Conservation (phyloP, 2,797 vertebrate species). For the Platalea minor region DNA sequence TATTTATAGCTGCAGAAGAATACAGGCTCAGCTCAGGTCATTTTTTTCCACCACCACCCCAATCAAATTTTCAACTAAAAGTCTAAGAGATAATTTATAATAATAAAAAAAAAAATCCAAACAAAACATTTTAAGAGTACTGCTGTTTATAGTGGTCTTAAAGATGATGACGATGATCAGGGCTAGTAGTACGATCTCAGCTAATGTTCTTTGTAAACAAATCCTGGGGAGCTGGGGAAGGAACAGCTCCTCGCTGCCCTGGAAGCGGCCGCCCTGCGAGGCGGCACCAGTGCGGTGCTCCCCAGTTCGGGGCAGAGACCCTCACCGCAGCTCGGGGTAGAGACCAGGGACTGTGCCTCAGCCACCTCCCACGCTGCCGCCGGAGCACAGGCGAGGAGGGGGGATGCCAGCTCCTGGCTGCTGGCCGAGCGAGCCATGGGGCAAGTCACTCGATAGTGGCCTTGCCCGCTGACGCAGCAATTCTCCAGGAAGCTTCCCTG, state of each 20-base stretch:
- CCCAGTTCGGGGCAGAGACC: no score
- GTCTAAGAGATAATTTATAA: background rate
- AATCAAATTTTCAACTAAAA: background rate
- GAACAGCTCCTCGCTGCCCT: background rate
- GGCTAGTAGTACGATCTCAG: background rate
- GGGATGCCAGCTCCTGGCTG: background rate
- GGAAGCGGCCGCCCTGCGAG: background rate
- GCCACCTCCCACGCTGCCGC: background rate
- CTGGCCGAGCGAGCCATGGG: background rate
- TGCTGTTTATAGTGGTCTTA: background rate
- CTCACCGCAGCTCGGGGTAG: no score
- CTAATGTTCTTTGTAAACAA: background rate
- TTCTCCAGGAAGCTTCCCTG: background rate
- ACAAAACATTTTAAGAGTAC: background rate
- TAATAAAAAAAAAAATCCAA: no score
- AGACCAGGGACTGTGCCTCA: background rate
- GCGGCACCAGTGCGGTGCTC: background rate
- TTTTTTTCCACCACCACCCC: background rate
- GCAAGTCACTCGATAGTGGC: no score
- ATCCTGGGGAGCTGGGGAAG: background rate
- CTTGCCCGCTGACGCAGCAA: background rate
- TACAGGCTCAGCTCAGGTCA: background rate
- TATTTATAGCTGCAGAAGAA: background rate
- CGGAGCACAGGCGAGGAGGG: background rate
- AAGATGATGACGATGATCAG: background rate